A percentile compares a stretch with the other conserved stretches of the same genome.
phyloP scores from a whole-genome alignment of 2,113 vertebrate genomes.

The Piprites chloris region DNA sequence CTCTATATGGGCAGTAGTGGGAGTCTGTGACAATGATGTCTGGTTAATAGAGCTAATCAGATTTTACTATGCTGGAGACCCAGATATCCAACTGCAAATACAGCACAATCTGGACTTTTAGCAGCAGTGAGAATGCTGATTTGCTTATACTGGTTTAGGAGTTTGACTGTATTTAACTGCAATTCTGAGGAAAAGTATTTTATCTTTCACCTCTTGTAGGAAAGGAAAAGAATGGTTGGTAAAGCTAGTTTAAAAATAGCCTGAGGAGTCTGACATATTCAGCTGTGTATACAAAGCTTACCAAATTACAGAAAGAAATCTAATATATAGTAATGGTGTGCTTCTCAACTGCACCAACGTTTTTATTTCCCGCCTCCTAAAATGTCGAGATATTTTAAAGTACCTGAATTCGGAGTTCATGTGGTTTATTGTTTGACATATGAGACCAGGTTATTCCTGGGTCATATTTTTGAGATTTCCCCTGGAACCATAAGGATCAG shows the following conservation, averaged over 20 bases:
- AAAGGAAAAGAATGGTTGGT: neutral
- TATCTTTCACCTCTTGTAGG: neutral
- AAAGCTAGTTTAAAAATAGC: neutral
- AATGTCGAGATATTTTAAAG: neutral
- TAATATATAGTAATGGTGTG: neutral
- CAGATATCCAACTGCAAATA: neutral
- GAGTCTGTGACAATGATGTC: neutral
- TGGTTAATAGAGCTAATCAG: neutral
- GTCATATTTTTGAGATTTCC: conserved; percentile 38
- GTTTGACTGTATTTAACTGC: neutral
- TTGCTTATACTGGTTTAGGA: neutral
- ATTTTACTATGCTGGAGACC: neutral
- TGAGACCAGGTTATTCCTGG: neutral
- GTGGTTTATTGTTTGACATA: conserved; percentile 9
- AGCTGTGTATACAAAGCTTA: neutral
- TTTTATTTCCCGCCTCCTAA: neutral
- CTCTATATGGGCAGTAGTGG: neutral
- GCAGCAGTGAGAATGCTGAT: neutral
- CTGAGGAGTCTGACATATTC: neutral
- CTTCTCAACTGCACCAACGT: neutral
- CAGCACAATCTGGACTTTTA: neutral
- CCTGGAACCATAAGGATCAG: conserved; percentile 14
- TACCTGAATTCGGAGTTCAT: neutral
- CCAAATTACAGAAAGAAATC: neutral
- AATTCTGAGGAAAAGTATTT: neutral